A percentile compares a stretch with the other conserved stretches of the same genome.
phyloP scores from a whole-genome alignment of 2,113 vertebrate genomes.

The Gambusia holbrooki region DNA sequence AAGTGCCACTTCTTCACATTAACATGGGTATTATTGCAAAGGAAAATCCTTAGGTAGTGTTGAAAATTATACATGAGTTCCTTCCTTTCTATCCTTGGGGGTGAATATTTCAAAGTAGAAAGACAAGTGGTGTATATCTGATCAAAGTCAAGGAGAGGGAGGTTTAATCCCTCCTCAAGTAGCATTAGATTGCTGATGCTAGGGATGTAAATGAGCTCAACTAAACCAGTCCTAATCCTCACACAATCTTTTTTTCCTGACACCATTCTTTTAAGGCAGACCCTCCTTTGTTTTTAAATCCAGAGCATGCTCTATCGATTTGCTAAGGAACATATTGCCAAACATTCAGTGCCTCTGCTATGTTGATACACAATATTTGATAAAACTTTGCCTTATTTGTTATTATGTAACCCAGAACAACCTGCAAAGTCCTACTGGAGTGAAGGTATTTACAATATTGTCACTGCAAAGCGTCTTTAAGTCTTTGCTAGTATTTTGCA shows the following conservation, averaged over 20 bases:
- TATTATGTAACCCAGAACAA: conserved; percentile 15
- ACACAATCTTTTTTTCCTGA: conserved; percentile 59
- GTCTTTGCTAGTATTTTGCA: conserved; percentile 27
- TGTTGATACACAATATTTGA: conserved; percentile 41
- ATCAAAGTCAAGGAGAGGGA: conserved; percentile 75
- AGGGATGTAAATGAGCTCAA: conserved; percentile 76
- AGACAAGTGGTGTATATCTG: conserved; percentile 77
- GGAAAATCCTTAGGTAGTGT: conserved; percentile 57
- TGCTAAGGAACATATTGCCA: conserved; percentile 37
- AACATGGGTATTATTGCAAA: conserved; percentile 62
- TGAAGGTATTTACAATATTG: conserved; percentile 34
- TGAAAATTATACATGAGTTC: conserved; percentile 63
- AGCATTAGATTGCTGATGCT: conserved; percentile 74
- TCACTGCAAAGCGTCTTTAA: conserved; percentile 31
- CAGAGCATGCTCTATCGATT: conserved; percentile 60
- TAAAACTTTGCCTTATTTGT: conserved; percentile 28
- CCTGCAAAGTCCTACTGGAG: conserved; percentile 28
- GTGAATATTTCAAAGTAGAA: conserved; percentile 71
- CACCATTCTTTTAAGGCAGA: conserved; percentile 41
- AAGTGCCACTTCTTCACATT: conserved; percentile 48
- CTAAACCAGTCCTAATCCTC: conserved; percentile 73
- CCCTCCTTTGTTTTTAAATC: conserved; percentile 47
- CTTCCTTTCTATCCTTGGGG: conserved; percentile 55
- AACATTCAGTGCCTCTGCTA: conserved; percentile 39
- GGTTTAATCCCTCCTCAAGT: conserved; percentile 76